Conservation (phyloP, 1,140 invertebrate species). For the Drosophila lacertosa region DNA sequence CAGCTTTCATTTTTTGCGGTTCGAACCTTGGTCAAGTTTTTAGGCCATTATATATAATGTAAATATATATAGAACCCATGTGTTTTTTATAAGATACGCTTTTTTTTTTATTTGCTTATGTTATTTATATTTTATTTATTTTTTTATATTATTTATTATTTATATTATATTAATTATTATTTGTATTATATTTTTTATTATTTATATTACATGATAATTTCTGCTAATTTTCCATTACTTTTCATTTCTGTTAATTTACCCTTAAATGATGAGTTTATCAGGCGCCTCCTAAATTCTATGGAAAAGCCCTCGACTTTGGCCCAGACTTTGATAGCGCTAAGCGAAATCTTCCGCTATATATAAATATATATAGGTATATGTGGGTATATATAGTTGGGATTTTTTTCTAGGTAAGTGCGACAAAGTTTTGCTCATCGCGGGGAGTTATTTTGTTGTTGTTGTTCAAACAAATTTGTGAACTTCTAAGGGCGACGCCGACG, state of each 20-base stretch:
- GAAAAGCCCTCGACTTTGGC: slow-evolving; percentile 18
- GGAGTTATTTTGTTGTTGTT: not conserved
- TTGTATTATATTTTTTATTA: no score
- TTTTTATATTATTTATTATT: no score
- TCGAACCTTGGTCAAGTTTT: no score
- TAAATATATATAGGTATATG: slow-evolving; percentile 1
- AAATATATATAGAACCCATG: no score
- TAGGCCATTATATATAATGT: no score
- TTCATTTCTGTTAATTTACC: not conserved
- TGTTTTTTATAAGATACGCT: no score
- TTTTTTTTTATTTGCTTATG: no score
- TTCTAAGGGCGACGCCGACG: slow-evolving; percentile 27
- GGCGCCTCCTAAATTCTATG: slow-evolving; percentile 1
- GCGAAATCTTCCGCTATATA: slow-evolving; percentile 8
- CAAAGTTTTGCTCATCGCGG: slow-evolving; percentile 17
- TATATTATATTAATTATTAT: no score
- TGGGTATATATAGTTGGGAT: not conserved
- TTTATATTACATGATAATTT: no score
- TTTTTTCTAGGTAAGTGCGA: slow-evolving; percentile 20
- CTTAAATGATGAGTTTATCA: slow-evolving; percentile 9
- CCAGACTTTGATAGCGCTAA: slow-evolving; percentile 8
- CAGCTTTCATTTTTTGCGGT: no score
- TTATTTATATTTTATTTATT: no score
- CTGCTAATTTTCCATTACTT: no score
- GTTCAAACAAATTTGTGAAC: slow-evolving; percentile 25